Percentiles rank a stretch among this genome's conserved stretches.
Conservation (phyloP, 2,113 vertebrate genomes). For the Heloderma charlesbogerti region DNA sequence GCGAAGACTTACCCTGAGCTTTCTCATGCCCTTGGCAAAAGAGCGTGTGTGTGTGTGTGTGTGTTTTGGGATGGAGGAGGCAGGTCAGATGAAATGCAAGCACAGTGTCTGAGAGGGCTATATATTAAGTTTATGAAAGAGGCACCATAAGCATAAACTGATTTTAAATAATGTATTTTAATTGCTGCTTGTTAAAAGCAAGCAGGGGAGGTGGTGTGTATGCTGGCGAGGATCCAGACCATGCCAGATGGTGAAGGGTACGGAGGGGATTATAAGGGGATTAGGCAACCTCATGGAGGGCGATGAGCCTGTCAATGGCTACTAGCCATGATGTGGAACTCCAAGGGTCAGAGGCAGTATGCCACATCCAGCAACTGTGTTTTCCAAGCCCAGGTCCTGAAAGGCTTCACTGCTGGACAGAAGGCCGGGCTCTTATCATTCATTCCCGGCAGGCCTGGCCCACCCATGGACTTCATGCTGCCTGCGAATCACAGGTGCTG, state of each 20-base stretch:
- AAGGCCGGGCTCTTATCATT: too few relatives aligned
- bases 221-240: too few relatives aligned
- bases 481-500: too few relatives aligned
- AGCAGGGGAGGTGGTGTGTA: not conserved
- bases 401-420: too few relatives aligned
- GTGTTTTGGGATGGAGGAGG: not conserved
- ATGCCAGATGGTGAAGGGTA: not conserved
- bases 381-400: too few relatives aligned
- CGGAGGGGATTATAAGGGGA: not conserved
- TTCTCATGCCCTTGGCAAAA: not conserved
- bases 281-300: not conserved
- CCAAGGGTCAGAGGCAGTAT: not conserved
- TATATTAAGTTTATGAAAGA: not conserved
- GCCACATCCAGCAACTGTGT: not conserved
- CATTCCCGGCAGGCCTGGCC: too few relatives aligned
- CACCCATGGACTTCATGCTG: too few relatives aligned
- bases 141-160: not conserved
- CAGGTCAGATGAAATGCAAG: not conserved
- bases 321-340: not conserved
- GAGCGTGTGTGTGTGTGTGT: not conserved
- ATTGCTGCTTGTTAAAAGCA: not conserved
- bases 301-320: not conserved
- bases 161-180: constrained; percentile 3
- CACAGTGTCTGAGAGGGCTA: too few relatives aligned
- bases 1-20: not conserved